Evolutionary conservation across 2,888 invertebrate species (phyloP), one percentile per base, ranked within the genome.

Genomic region (Scaptomyza parva): DNA sequence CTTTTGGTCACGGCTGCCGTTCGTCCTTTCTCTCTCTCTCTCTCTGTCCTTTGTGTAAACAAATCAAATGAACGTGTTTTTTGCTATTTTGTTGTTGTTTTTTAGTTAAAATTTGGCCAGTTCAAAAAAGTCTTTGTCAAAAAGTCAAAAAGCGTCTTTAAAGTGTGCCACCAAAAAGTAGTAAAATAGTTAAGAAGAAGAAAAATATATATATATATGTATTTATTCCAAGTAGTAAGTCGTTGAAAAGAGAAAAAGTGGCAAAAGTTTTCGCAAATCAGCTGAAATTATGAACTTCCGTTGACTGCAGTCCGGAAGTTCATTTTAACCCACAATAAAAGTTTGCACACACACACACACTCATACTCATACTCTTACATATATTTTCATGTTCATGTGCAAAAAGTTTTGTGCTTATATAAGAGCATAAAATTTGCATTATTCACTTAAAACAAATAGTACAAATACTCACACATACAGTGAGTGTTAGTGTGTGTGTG

Each of bases 241-340:
- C 6, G 20, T 37, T 37, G 37, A 22, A 52, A 59, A 43, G 35
- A 53, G 39, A 69, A 59, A 52, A 60, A 67, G 60, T 80, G 76
- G 87, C 68, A 64, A 83, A 82, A 83, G 48, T 69, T 83, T 83
- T 78, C 45, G 72, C 86, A 85, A 88, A 88, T 88, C 88, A 88
- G 88, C 76, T 88, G 81, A 85, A 86, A 85, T 86, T 85, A 88
- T 85, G 88, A 85, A 85, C 88, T 85, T 85, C 88, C n/a, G n/a
- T n/a, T n/a, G n/a, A n/a, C n/a, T n/a, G n/a, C n/a, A n/a, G n/a
- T n/a, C n/a, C n/a, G n/a, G 85, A 86, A 86, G 85, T 86, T 86
- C 88, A 86, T 86, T 88, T 86, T 81, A 85, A 86, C 76, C 88
- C 86, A 88, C 88, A 85, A 85, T 85, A 85, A 88, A 85, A 88